These are phyloP conservation scores for Tetragonisca angustula DNA, from an alignment of 2,888 invertebrate species.

Conservation along the genomic window DNA sequence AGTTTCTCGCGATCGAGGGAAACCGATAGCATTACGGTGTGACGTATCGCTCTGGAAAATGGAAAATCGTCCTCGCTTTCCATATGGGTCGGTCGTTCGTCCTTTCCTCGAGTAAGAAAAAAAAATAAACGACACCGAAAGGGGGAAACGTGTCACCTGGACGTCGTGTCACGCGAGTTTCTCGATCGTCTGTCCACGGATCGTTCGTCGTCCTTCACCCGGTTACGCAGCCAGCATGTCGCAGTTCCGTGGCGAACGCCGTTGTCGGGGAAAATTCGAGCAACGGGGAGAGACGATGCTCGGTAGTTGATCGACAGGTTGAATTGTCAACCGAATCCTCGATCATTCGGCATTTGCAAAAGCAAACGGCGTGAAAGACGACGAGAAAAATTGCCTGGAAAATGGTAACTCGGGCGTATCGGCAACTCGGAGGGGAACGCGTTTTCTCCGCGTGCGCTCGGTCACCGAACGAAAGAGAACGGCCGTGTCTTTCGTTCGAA, in stretches of 20 bases:
- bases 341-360: neutral
- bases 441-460: conserved; percentile 44
- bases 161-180: neutral
- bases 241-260: conserved; percentile 47
- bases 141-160: neutral
- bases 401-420: conserved; percentile 32
- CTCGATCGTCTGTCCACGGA: neutral
- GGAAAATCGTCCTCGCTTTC: neutral
- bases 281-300: neutral
- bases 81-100: conserved; percentile 4
- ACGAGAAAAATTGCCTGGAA: neutral
- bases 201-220: conserved; percentile 76
- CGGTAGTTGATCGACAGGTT: neutral
- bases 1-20: neutral
- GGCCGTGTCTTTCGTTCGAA: conserved; percentile 7
- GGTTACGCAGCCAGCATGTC: conserved; percentile 76
- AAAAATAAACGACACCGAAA: neutral
- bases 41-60: neutral
- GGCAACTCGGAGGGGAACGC: neutral
- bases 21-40: too few relatives aligned
- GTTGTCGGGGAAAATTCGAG: conserved; percentile 11
- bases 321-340: neutral
- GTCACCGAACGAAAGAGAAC: conserved; percentile 37
- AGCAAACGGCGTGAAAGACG: conserved; percentile 2
- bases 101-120: neutral